Percentiles rank a stretch among this genome's conserved stretches.
Evolutionary conservation across 2,888 invertebrate species (phyloP).

Genomic region (Melipona bicolor): DNA sequence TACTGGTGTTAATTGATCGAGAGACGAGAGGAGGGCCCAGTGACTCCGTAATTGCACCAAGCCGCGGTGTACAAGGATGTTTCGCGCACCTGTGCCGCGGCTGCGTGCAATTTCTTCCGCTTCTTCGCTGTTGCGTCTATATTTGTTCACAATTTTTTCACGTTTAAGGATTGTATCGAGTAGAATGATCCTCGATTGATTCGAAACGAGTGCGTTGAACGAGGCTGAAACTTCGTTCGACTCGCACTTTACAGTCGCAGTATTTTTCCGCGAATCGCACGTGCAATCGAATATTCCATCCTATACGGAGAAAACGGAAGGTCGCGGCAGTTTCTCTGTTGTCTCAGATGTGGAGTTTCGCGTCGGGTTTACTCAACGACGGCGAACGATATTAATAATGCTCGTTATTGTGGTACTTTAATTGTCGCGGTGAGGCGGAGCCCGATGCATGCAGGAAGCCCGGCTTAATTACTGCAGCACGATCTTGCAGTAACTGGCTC

Average conservation of each 20-base stretch:
- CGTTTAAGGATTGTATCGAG: slow-evolving; percentile 33
- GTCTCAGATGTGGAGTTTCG: slow-evolving; percentile 18
- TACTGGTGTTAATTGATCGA: slow-evolving; percentile 21
- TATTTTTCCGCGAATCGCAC: neutral
- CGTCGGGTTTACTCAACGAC: slow-evolving; percentile 33
- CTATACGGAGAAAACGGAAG: neutral
- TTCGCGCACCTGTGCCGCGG: neutral
- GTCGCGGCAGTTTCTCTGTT: neutral
- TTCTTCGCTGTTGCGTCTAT: neutral
- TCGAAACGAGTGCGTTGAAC: neutral
- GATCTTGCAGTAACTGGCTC: slow-evolving; percentile 51
- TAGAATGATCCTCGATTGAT: slow-evolving; percentile 42
- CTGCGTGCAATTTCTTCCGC: slow-evolving; percentile 1
- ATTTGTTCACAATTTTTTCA: slow-evolving; percentile 7
- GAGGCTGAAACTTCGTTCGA: neutral
- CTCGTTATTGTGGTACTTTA: slow-evolving; percentile 49
- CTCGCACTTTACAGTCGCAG: neutral
- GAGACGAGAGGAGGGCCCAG: neutral
- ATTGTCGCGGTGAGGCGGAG: slow-evolving; percentile 38
- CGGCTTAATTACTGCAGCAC: slow-evolving; percentile 58
- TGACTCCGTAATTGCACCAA: slow-evolving; percentile 14
- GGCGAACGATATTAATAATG: slow-evolving; percentile 51
- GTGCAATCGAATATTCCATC: neutral
- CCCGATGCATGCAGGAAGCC: slow-evolving; percentile 18
- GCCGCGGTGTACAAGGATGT: neutral